A percentile compares a stretch with the other conserved stretches of the same genome.
These are phyloP conservation scores for Acomys russatus DNA, from an alignment of 2,797 vertebrate species.

Conservation along the genomic window DNA sequence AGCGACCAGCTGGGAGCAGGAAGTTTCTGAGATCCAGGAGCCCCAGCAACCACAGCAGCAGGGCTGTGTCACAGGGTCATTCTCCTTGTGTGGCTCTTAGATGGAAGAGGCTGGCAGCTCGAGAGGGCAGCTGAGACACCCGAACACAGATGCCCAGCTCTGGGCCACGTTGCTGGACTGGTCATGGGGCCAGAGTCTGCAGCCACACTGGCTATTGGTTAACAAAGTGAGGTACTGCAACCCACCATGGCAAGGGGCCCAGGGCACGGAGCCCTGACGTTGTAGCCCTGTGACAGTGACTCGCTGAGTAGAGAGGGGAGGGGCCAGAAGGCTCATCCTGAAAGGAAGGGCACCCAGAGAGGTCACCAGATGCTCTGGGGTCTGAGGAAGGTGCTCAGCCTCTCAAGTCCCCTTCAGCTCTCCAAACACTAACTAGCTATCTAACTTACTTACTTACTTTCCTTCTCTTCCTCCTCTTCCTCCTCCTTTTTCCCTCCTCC, in stretches of 20 bases:
- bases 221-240: slow-evolving; percentile 22
- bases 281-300: background rate
- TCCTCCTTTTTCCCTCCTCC: no score
- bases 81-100: background rate
- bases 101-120: background rate
- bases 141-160: background rate
- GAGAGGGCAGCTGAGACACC: background rate
- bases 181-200: background rate
- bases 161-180: background rate
- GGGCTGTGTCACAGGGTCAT: accelerated
- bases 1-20: background rate
- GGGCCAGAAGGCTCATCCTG: background rate
- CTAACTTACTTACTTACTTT: background rate
- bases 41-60: background rate
- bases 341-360: background rate
- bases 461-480: background rate
- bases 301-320: background rate
- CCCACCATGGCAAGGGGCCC: background rate
- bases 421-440: no score
- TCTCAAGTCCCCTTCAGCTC: background rate
- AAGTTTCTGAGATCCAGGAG: background rate
- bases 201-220: slow-evolving; percentile 19
- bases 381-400: background rate
- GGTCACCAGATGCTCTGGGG: background rate
- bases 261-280: background rate